Base-by-base conservation (phyloP, 37 sponge, comb jelly and placozoan genomes). In the Eunapius fragilis region DNA sequence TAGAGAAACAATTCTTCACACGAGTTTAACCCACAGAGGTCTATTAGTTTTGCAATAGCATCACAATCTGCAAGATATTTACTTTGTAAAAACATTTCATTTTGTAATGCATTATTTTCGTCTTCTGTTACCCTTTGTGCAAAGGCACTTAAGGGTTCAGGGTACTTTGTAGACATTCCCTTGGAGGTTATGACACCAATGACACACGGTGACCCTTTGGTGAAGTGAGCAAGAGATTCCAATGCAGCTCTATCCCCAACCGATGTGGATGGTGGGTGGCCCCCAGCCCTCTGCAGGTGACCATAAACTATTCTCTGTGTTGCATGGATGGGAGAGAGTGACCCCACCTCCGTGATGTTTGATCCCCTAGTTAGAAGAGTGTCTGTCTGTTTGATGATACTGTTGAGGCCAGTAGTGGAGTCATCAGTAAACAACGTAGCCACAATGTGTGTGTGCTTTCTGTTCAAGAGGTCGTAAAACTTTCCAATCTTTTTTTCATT, bases 301-400 rank as follows among this genome's bases (percentile, higher is more conserved):
- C 37, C 30, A 49, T 89, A 71, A 13, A 89, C 89, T 25, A 89
- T 70, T 33, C 84, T 58, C 36, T 89, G 89, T 14, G 89, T 83
- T n/a, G 84, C 30, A 37, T 84, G 74, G 25, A 89, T 77, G 28
- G 24, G 69, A n/a, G 89, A 72, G 12, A 89, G 84, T 68, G 89
- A 72, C n/a, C 78, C 36, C 24, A 88, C 82, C 4, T 80, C 74
- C 48, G 33, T 45, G 22, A 74, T 72, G 26, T 50, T 67, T 2
- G 49, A 80, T 22, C 87, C 87, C 17, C 87, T 31, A 0, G 78
- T 32, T 17, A 87, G 69, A 27, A 74, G 67, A 28, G 31, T 34
- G 30, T 87, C 87, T 74, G 80, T 58, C 30, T 70, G 68, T 33
- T 25, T 71, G 0, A 74, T 12, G 11, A 87, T 26, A 11, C 11